Percentiles rank a stretch among this genome's conserved stretches.
phyloP scores from a whole-genome alignment of 2,888 invertebrate species.

The Teleogryllus oceanicus region DNA sequence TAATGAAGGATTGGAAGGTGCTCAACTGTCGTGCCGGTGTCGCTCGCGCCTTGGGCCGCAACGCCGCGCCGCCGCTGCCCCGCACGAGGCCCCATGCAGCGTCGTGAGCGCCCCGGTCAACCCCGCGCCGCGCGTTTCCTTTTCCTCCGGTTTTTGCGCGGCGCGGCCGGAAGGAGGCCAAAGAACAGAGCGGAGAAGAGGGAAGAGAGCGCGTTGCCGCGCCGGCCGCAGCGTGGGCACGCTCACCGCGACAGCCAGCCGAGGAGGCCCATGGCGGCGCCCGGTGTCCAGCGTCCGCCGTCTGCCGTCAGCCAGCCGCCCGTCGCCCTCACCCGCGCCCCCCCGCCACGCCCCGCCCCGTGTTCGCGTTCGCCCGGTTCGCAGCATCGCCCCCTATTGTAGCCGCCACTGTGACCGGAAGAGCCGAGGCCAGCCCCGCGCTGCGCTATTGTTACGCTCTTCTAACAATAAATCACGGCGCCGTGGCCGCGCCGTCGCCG shows the following conservation, averaged over 20 bases:
- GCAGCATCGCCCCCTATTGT: slow-evolving; percentile 6
- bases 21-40: no score
- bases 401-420: background rate
- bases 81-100: background rate
- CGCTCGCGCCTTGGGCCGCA: no score
- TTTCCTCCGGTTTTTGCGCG: background rate
- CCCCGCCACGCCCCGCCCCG: background rate
- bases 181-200: background rate
- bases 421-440: background rate
- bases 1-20: no score
- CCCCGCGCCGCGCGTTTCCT: background rate
- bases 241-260: slow-evolving; percentile 9
- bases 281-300: background rate
- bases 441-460: background rate
- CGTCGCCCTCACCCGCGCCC: background rate
- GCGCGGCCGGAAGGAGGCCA: background rate
- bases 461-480: background rate
- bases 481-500: background rate
- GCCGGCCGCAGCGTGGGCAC: background rate
- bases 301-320: background rate
- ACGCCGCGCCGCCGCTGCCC: background rate
- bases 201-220: no score
- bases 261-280: background rate
- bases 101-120: background rate
- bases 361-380: background rate